Percentiles rank a stretch among this genome's conserved stretches.
Conservation (phyloP, 1,140 invertebrate species). For the Arion vulgaris region DNA sequence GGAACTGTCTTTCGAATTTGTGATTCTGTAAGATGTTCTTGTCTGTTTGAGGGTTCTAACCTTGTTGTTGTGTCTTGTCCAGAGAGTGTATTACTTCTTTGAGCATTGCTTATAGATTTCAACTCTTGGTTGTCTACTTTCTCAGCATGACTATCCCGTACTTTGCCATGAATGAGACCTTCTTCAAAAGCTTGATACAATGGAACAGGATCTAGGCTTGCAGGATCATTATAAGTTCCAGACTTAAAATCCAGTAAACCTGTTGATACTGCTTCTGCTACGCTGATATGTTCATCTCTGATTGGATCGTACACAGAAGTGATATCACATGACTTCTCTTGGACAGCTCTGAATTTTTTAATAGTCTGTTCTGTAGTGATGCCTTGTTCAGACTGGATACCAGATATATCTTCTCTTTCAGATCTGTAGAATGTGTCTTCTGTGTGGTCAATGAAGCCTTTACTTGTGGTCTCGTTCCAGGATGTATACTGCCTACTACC, state of each 20-base stretch:
- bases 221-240: constrained; percentile 87
- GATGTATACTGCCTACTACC: constrained; percentile 68
- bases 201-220: constrained; percentile 77
- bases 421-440: constrained; percentile 84
- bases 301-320: constrained; percentile 86
- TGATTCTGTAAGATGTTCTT: constrained; percentile 77
- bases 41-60: constrained; percentile 78
- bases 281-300: constrained; percentile 81
- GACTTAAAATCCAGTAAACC: constrained; percentile 84
- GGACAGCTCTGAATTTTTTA: constrained; percentile 81
- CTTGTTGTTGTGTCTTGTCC: constrained; percentile 82
- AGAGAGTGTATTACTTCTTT: constrained; percentile 80
- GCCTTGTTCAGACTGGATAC: constrained; percentile 85
- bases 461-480: constrained; percentile 83
- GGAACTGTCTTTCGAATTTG: constrained; percentile 84
- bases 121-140: constrained; percentile 39
- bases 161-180: constrained; percentile 78
- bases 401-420: constrained; percentile 78
- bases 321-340: constrained; percentile 83
- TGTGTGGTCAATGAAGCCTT: constrained; percentile 83
- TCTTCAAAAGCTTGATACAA: constrained; percentile 83
- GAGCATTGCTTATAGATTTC: constrained; percentile 50
- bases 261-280: constrained; percentile 83
- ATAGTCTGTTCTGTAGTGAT: constrained; percentile 76
- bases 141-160: background rate